Evolutionary conservation across 2,113 vertebrate genomes (phyloP).

Genomic region (Alligator sinensis): DNA sequence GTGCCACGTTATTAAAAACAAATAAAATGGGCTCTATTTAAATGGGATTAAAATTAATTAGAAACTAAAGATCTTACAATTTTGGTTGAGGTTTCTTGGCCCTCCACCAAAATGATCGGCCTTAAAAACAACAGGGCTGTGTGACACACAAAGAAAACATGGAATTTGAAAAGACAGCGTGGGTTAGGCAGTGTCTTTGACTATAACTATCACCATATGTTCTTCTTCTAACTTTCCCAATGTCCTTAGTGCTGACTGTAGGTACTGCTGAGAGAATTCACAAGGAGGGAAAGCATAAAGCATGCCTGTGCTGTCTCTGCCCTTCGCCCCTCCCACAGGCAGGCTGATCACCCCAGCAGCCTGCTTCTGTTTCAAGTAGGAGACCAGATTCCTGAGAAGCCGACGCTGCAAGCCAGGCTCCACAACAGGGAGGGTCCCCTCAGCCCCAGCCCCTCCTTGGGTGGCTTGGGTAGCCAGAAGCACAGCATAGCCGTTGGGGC

Average conservation of each 20-base stretch:
- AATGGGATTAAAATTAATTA: constrained; percentile 78
- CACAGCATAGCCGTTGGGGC: constrained; percentile 91
- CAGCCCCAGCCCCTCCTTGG: constrained; percentile 71
- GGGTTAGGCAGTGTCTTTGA: constrained; percentile 91
- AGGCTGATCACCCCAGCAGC: constrained; percentile 97
- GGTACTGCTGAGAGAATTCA: constrained; percentile 96
- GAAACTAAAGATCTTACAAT: constrained; percentile 76
- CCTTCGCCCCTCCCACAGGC: constrained; percentile 90
- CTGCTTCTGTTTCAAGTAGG: constrained; percentile 99
- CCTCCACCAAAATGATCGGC: constrained; percentile 69
- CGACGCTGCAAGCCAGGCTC: constrained; percentile 95
- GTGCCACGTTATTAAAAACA: constrained; percentile 81
- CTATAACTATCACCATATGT: constrained; percentile 96
- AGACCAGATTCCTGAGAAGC: constrained; percentile 96
- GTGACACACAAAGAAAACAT: constrained; percentile 76
- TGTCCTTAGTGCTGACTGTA: constrained; percentile 92
- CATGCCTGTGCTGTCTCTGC: constrained; percentile 91
- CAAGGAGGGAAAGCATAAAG: constrained; percentile 97
- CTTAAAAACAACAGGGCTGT: constrained; percentile 75
- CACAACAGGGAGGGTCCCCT: constrained; percentile 78
- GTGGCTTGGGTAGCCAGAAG: constrained; percentile 93
- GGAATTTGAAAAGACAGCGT: constrained; percentile 58
- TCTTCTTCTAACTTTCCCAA: constrained; percentile 95
- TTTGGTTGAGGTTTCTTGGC: constrained; percentile 59
- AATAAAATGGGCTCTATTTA: constrained; percentile 80